Evolutionary conservation across 2,113 vertebrate species (phyloP).

Genomic region (Talpa occidentalis): DNA sequence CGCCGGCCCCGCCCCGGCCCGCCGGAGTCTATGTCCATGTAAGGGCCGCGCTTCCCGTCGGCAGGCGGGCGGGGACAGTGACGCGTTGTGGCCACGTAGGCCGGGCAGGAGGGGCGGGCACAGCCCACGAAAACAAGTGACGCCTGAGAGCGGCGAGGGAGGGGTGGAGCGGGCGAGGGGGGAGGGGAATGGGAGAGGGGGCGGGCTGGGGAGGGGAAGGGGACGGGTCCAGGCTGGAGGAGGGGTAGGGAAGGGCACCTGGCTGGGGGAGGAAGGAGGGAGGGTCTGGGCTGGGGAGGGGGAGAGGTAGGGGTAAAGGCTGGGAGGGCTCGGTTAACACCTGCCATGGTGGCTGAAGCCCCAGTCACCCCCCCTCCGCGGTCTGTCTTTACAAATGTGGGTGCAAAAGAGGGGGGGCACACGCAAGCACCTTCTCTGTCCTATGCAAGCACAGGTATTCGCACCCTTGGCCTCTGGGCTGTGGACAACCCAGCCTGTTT

Average conservation of each 20-base stretch:
- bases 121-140: conserved; percentile 75
- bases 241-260: accelerated
- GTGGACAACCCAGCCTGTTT: not conserved
- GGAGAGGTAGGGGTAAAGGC: too few species aligned
- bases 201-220: not conserved
- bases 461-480: not conserved
- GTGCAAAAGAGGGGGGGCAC: accelerated
- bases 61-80: not conserved
- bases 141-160: not conserved
- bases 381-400: too few species aligned
- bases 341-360: too few species aligned
- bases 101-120: conserved; percentile 28
- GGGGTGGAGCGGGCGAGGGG: accelerated
- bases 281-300: not conserved
- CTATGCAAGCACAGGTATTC: not conserved
- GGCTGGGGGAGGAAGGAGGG: not conserved
- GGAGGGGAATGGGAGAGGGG: accelerated
- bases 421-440: accelerated
- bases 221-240: too few species aligned
- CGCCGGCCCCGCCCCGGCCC: not conserved
- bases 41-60: conserved; percentile 82
- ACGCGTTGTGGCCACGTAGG: conserved; percentile 81
- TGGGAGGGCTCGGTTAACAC: accelerated
- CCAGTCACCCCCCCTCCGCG: too few species aligned
- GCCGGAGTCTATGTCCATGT: conserved; percentile 75